Conservation (phyloP, 2,113 vertebrate species). For the Orientallactaga bullata region DNA sequence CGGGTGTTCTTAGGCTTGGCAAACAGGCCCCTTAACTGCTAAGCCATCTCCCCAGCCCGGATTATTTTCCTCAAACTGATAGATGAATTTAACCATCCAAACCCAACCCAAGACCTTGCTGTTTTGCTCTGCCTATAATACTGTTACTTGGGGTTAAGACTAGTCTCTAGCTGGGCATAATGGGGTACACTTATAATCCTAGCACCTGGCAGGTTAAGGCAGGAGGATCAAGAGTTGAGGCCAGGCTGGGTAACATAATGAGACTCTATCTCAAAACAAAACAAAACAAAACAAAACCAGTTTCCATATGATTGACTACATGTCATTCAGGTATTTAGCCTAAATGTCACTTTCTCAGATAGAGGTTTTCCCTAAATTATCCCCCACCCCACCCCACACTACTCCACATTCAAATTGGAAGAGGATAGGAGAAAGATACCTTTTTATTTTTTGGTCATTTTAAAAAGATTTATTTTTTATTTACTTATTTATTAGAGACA, state of each 20-base stretch:
- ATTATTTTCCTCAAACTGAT: slow-evolving; percentile 40
- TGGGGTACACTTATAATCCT: not conserved
- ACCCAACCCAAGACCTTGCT: not conserved
- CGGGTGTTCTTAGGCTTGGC: no score
- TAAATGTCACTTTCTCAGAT: not conserved
- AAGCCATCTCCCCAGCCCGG: no score
- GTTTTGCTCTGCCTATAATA: not conserved
- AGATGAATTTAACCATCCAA: not conserved
- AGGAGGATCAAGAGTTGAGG: not conserved
- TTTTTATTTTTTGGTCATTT: no score
- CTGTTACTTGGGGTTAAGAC: not conserved
- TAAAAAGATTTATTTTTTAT: no score
- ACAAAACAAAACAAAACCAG: not conserved
- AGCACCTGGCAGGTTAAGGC: not conserved
- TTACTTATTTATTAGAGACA: no score
- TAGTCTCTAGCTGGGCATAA: not conserved
- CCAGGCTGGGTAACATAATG: not conserved
- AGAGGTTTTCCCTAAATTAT: not conserved
- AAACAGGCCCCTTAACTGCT: no score
- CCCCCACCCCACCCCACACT: not conserved
- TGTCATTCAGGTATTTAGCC: not conserved
- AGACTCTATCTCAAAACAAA: not conserved
- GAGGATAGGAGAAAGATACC: no score
- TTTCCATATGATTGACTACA: not conserved
- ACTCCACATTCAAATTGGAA: no score